Evolutionary conservation across 2,888 invertebrate species (phyloP), one percentile per base, ranked within the genome.

Genomic region (Macrophya annulata): DNA sequence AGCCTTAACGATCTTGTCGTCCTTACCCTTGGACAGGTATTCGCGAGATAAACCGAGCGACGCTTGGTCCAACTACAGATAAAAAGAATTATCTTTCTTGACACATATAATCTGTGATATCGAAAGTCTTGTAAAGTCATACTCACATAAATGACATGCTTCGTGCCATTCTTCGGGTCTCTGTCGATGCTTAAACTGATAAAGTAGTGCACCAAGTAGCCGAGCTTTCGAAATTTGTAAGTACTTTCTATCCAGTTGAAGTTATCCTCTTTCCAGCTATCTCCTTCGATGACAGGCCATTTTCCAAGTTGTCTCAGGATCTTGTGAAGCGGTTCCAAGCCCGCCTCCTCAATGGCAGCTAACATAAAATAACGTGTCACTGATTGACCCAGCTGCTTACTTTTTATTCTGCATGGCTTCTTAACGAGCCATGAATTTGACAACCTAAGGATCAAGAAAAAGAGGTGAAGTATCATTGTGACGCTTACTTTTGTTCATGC

Each of bases 251-350:
- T 96, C 98, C 98, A 98, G 87, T 96, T 95, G 94, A 97, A 98
- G 12, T 94, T 93, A 0, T 93, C 93, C 2, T 96, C 96, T 88
- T 96, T 95, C 98, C 98, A 98, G 0, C 92, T 87, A 45, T 96
- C 94, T 0, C 97, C 98, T 88, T 97, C 96, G 55, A 98, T 94
- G n/a, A 97, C 97, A 0, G 99, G 99, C 99, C 99, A 99, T 4
- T 98, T 98, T 0, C 99, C 99, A 40, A 99, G 94, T n/a, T 95
- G 94, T 55, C 95, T 94, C 84, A 99, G 93, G 92, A 98, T 96
- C 0, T 95, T 94, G 85, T 95, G 93, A 68, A 99, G 95, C 0
- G 98, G 98, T 4, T 94, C 93, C 71, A 97, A 93, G 0, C 98
- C 98, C 79, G 96, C 95, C 3, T 95, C 94, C 92, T 99, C 98